Evolutionary conservation across 2,888 invertebrate species (phyloP), one percentile per base, ranked within the genome.

Genomic region (Agelastica alni): DNA sequence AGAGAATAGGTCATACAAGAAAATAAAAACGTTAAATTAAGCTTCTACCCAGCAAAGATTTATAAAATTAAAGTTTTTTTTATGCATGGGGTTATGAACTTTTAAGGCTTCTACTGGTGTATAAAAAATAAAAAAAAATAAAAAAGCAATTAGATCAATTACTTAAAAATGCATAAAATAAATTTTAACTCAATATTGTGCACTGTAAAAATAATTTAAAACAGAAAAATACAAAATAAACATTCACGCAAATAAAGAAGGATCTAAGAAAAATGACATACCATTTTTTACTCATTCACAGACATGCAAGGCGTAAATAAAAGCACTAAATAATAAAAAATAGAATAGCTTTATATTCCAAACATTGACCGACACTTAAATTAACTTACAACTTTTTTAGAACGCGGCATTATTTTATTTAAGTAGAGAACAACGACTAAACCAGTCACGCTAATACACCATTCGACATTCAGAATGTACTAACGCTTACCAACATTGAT

Each of bases 81-180:
- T 70, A 17, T 39, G 62, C 67, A 69, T 75, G 74, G 74, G 75
- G 77, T 77, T 77, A 77, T 77, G 75, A 77, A 76, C 77, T 76
- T 76, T 76, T 77, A 75, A 76, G 70, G 61, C 67, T 59, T 63
- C 61, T 62, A 65, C 58, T 59, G 48, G 41, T 45, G 48, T 37
- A 28, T 47, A 61, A 66, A 64, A 62, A 64, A 62, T 53, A 55
- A 60, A 65, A 69, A 63, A 61, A 56, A 37, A 42, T 12, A 52
- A 61, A 62, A 62, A 59, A 57, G 22, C 10, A 28, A 12, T 42
- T 47, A 48, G 57, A 61, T 59, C 59, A 10, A 59, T 59, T 60
- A 43, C 42, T 43, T 17, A 13, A 28, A 34, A 41, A 7, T 42
- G 22, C 13, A 18, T 31, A 46, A 55, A 28, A 31, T 32, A 37